Evolutionary conservation across 2,888 invertebrate genomes (phyloP), one percentile per base, ranked within the genome.

Genomic region (Erannis defoliaria): DNA sequence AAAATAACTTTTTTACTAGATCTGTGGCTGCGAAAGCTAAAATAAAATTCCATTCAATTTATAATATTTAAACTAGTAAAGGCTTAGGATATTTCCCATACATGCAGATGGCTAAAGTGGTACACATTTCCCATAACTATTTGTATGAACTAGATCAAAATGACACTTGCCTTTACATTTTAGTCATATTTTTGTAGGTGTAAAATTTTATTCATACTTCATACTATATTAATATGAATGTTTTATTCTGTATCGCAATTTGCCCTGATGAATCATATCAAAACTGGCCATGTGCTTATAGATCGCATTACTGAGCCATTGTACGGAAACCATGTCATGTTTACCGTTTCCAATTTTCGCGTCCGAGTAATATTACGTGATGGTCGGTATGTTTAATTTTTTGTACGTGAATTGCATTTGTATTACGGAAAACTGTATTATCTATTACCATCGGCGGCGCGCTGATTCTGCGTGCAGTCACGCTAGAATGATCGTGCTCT

Each of bases 401-500:
- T 60, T 46, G 50, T 55, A 43, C 53, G 21, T 23, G 49, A 62
- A 62, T 58, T 14, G 55, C 57, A 60, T 58, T 61, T 29, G 29
- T 55, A 31, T 62, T 59, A 57, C 59, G 58, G 62, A 67, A 70
- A 54, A 62, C 65, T 48, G 48, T 66, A 45, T 62, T 54, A 65
- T 65, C 60, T 49, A 63, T 63, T 53, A 60, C 59, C 72, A 74
- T 71, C 75, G 76, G 70, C 43, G 37, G 54, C 35, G 71, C n/a
- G n/a, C n/a, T 67, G 70, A 65, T 73, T 76, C 77, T 67, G 80
- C 82, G 79, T 82, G 80, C 67, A 75, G 82, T 78, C 84, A 85
- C 82, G 85, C 78, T 72, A 82, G 23, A 45, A 53, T 33, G 48
- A 37, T 42, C 53, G 57, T 69, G 70, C 62, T 65, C 42, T 60